Evolutionary conservation across 2,113 vertebrate genomes (phyloP), one percentile per base, ranked within the genome.

Genomic region (Addax nasomaculatus): DNA sequence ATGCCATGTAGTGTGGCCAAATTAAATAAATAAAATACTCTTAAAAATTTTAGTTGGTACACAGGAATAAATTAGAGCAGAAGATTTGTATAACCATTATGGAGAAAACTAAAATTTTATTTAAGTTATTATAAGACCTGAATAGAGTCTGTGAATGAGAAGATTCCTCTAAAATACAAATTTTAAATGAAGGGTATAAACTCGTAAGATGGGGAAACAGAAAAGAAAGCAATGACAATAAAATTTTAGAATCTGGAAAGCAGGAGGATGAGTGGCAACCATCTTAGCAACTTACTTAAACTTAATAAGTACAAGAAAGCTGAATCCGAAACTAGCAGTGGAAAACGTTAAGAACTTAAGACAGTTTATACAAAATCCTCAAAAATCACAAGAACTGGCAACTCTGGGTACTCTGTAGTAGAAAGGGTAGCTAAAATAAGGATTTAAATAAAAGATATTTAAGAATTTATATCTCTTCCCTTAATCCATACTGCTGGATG

Each of bases 121-220:
- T 90, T 90, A 92, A 58, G 16, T 87, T 57, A 83, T 92, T 89
- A 33, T 58, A 88, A 93, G 47, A 78, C 51, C 16, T 90, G 93
- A 81, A 49, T 85, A 93, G 76, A 87, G 47, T 47, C 15, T 85
- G 25, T 64, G 39, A 58, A 89, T 89, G 23, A 96, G 21, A 89
- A 95, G n/a, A 81, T 27, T 39, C 49, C 47, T 95, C 21, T 80
- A 88, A 97, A 95, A 85, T 33, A 86, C 89, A 90, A 36, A 76
- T 80, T 90, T 70, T 60, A 89, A 96, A 47, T 67, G 49, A 86
- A 60, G 30, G 7, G 8, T n/a, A 47, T 96, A 80, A 96, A 90
- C 39, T 92, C 19, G 36, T 53, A 64, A 67, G 62, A n/a, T 57
- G 21, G 45, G 43, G 36, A 85, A 78, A 84, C 6, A 78, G 87